Evolutionary conservation across 1,140 invertebrate species (phyloP).

Genomic region (Papilio xuthus): DNA sequence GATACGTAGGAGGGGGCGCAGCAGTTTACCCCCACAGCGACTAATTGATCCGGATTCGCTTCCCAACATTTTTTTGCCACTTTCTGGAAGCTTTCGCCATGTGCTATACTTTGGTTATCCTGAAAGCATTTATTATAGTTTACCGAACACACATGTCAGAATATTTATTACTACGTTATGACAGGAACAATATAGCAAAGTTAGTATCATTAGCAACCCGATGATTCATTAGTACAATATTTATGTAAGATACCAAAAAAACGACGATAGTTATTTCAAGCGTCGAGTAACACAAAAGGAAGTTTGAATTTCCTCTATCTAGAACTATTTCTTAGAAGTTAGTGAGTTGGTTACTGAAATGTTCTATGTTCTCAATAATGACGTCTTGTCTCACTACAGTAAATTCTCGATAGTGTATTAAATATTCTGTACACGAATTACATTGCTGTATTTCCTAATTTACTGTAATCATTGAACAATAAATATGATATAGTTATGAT

Average conservation of each 20-base stretch:
- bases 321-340: neutral
- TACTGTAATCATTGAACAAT: slow-evolving; percentile 4
- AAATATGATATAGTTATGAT: neutral
- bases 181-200: neutral
- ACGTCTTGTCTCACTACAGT: neutral
- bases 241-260: neutral
- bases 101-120: slow-evolving; percentile 85
- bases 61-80: slow-evolving; percentile 85
- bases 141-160: neutral
- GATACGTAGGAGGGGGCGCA: slow-evolving; percentile 82
- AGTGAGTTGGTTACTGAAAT: neutral
- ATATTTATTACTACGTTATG: neutral
- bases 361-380: neutral
- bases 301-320: neutral
- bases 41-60: slow-evolving; percentile 84
- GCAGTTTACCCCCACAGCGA: slow-evolving; percentile 94
- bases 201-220: neutral
- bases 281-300: neutral
- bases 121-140: slow-evolving; percentile 55
- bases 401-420: neutral
- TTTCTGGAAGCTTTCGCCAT: slow-evolving; percentile 88
- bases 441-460: slow-evolving; percentile 3
- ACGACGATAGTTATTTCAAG: too few relatives aligned
- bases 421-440: neutral
- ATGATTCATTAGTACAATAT: too few relatives aligned